phyloP scores from a whole-genome alignment of 1,140 invertebrate genomes.

The Babylonia areolata region DNA sequence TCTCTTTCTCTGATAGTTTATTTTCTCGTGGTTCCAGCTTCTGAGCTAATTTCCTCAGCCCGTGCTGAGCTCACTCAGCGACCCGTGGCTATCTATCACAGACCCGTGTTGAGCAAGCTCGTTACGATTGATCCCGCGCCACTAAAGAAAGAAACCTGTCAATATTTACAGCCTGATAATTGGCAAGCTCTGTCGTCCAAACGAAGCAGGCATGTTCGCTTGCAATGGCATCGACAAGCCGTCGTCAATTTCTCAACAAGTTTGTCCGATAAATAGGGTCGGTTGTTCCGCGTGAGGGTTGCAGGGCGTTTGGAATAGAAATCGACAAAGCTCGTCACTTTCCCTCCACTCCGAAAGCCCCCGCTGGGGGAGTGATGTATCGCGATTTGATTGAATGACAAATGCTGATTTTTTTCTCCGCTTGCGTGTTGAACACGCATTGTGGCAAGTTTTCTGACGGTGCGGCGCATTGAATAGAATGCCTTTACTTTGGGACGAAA shows the following conservation, averaged over 20 bases:
- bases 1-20: no score
- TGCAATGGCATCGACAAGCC: slow-evolving; percentile 1
- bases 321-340: slow-evolving; percentile 23
- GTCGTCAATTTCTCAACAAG: slow-evolving; percentile 26
- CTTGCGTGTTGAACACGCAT: slow-evolving; percentile 14
- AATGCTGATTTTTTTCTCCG: neutral
- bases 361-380: neutral
- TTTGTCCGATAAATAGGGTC: neutral
- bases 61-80: neutral
- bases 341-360: neutral
- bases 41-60: slow-evolving; percentile 1
- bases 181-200: slow-evolving; percentile 9
- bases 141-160: slow-evolving; percentile 20
- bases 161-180: slow-evolving; percentile 28
- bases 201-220: slow-evolving; percentile 15
- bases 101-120: neutral
- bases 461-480: neutral
- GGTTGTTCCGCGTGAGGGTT: neutral
- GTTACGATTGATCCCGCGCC: slow-evolving; percentile 8
- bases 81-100: slow-evolving; percentile 13
- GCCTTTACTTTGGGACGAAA: neutral
- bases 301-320: no score
- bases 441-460: neutral
- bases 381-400: slow-evolving; percentile 14
- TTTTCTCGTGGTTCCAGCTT: neutral